A percentile compares a stretch with the other conserved stretches of the same genome.
Conservation (phyloP, 1,140 invertebrate species). For the Drosophila repleta region DNA sequence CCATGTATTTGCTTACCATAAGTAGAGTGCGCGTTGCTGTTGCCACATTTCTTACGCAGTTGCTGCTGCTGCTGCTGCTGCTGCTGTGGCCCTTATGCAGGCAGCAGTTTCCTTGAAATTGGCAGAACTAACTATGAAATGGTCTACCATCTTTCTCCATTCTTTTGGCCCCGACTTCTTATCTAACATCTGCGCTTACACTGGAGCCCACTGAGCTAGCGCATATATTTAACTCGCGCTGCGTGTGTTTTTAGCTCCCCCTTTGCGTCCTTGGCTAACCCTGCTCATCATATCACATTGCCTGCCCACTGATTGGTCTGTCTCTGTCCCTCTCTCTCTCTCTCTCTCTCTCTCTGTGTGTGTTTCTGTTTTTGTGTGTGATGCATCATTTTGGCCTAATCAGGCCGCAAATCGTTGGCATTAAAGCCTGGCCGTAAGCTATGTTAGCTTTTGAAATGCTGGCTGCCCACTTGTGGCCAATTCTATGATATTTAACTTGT, state of each 20-base stretch:
- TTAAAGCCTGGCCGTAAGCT: slow-evolving; percentile 68
- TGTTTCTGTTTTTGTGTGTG: slow-evolving; percentile 44
- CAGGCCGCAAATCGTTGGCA: slow-evolving; percentile 76
- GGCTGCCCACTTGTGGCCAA: slow-evolving; percentile 55
- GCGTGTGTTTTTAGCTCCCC: slow-evolving; percentile 59
- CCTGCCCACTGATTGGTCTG: slow-evolving; percentile 22
- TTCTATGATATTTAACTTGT: slow-evolving; percentile 65
- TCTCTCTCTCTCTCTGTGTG: not conserved
- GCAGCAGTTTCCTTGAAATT: slow-evolving; percentile 70
- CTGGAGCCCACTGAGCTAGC: slow-evolving; percentile 67
- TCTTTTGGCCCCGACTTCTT: slow-evolving; percentile 45
- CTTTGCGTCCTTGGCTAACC: not conserved
- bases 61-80: slow-evolving; percentile 18
- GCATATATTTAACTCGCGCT: slow-evolving; percentile 74
- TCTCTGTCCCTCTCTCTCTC: not conserved
- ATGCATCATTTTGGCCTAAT: slow-evolving; percentile 81
- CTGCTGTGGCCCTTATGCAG: slow-evolving; percentile 62
- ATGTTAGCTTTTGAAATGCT: slow-evolving; percentile 57
- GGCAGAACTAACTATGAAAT: slow-evolving; percentile 71
- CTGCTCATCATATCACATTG: slow-evolving; percentile 22
- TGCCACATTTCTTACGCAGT: slow-evolving; percentile 63
- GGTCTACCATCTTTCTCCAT: slow-evolving; percentile 32
- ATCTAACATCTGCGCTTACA: slow-evolving; percentile 61
- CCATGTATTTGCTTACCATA: slow-evolving; percentile 66
- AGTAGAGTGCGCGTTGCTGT: slow-evolving; percentile 49